phyloP scores from a whole-genome alignment of 2,888 invertebrate species.

The Altica lythri region DNA sequence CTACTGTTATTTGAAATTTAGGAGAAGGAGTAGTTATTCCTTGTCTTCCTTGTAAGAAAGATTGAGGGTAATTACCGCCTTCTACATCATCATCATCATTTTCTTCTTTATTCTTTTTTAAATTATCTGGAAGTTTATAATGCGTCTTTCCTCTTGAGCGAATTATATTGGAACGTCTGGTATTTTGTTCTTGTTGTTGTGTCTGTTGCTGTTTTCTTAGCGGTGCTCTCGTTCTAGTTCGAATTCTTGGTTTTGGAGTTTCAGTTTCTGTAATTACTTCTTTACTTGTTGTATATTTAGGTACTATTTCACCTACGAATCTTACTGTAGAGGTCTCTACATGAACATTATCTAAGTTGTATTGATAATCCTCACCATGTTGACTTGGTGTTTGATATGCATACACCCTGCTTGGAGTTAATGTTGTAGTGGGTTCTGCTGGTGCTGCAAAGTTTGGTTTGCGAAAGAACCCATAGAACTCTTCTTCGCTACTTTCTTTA shows the following conservation, averaged over 20 bases:
- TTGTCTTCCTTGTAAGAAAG: conserved; percentile 46
- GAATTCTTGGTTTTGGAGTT: conserved; percentile 36
- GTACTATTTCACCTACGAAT: conserved; percentile 52
- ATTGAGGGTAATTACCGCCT: conserved; percentile 58
- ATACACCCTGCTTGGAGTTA: conserved; percentile 9
- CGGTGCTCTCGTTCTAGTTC: conserved; percentile 40
- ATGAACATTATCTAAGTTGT: conserved; percentile 19
- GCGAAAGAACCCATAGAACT: conserved; percentile 58
- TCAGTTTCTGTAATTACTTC: conserved; percentile 32
- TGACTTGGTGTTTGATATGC: conserved; percentile 18
- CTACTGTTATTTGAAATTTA: conserved; percentile 54
- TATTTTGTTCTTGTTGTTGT: conserved; percentile 34
- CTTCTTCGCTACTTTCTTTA: conserved; percentile 49
- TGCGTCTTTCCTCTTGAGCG: conserved; percentile 59
- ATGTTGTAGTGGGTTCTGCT: conserved; percentile 16
- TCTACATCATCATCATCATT: conserved; percentile 54
- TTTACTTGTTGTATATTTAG: conserved; percentile 46
- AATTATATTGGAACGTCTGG: conserved; percentile 36
- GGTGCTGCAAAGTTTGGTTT: conserved; percentile 54
- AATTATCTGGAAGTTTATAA: conserved; percentile 57
- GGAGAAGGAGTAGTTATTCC: conserved; percentile 41
- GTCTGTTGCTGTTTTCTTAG: conserved; percentile 27
- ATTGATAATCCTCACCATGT: conserved; percentile 18
- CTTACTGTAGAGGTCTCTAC: conserved; percentile 36
- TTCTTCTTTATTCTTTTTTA: conserved; percentile 40